Base-by-base conservation (phyloP, 2,888 invertebrate species). In the Apotomis capreana region DNA sequence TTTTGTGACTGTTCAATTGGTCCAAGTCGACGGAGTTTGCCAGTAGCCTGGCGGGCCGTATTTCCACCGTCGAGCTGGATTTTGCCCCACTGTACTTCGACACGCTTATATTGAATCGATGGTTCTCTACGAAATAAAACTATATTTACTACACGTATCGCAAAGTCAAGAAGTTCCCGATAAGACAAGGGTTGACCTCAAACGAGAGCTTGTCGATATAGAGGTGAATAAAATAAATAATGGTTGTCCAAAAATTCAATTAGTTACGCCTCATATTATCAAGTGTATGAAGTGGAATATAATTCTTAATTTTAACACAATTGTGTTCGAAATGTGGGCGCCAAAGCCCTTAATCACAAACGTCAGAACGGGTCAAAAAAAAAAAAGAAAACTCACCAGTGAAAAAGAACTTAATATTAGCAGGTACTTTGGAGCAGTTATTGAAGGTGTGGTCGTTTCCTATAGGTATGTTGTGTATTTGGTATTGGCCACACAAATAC, bases 401-500 rank as follows among this genome's bases (percentile, higher is more conserved):
- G 79, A 95, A 97, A 81, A 95, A 97, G 12, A 86, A 83, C 0
- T 81, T 89, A 54, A 97, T 93, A 54, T 93, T 84, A 0, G 85
- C 83, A 0, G 97, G 96, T 68, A 97, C 91, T 5, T 88, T 84
- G 0, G 94, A 94, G 40, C 94, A 94, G 81, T 94, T 91, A 9
- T 94, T 90, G 78, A 95, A 94, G 0, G 96, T 95, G 55, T 88
- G 89, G 0, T 94, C 89, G 65, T 94, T 94, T 1, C 97, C 97
- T 26, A 97, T 93, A 0, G 97, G 96, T 80, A 97, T 96, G 65
- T 92, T 94, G 80, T 97, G 95, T 13, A 97, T 89, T 2, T 87
- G 83, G 85, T 96, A 96, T 64, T 94, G 94, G 26, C 89, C 90
- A 79, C 96, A 95, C 46, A 97, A 87, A 83, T 95, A 97, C 15